Conservation (phyloP, 2,113 vertebrate species). For the Raja brachyura region DNA sequence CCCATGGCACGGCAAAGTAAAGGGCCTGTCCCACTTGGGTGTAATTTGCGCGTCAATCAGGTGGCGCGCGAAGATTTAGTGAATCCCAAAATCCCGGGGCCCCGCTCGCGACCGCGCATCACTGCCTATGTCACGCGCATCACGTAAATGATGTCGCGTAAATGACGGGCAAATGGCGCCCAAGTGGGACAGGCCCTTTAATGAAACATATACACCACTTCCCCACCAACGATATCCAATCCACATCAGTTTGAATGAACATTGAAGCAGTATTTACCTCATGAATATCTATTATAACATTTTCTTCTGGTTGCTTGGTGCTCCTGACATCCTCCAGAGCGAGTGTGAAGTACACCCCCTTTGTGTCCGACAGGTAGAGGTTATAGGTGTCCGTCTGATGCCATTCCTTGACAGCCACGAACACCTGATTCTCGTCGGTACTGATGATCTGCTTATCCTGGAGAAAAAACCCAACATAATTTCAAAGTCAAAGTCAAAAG, state of each 20-base stretch:
- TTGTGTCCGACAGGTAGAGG: slow-evolving; percentile 86
- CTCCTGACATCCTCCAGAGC: slow-evolving; percentile 83
- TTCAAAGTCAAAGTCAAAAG: too few relatives aligned
- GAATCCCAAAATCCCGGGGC: too few relatives aligned
- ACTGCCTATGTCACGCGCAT: too few relatives aligned
- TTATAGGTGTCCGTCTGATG: slow-evolving; percentile 89
- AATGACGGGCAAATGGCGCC: too few relatives aligned
- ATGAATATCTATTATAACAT: slow-evolving; percentile 81
- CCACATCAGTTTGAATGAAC: background rate
- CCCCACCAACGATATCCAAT: background rate
- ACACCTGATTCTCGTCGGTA: slow-evolving; percentile 86
- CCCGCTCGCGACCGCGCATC: too few relatives aligned
- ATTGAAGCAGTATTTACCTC: slow-evolving; percentile 62
- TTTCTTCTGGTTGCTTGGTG: slow-evolving; percentile 84
- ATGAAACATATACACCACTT: background rate
- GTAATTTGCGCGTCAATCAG: too few relatives aligned
- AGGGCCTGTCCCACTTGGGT: too few relatives aligned
- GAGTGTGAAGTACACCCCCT: slow-evolving; percentile 76
- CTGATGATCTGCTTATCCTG: slow-evolving; percentile 92
- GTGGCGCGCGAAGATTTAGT: too few relatives aligned
- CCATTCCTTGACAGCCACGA: slow-evolving; percentile 93
- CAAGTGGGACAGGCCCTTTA: too few relatives aligned
- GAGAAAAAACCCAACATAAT: too few relatives aligned
- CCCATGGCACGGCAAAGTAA: too few relatives aligned
- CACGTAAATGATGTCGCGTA: too few relatives aligned